Conservation (phyloP, 2,888 invertebrate genomes). For the Dolichopus griseipennis region DNA sequence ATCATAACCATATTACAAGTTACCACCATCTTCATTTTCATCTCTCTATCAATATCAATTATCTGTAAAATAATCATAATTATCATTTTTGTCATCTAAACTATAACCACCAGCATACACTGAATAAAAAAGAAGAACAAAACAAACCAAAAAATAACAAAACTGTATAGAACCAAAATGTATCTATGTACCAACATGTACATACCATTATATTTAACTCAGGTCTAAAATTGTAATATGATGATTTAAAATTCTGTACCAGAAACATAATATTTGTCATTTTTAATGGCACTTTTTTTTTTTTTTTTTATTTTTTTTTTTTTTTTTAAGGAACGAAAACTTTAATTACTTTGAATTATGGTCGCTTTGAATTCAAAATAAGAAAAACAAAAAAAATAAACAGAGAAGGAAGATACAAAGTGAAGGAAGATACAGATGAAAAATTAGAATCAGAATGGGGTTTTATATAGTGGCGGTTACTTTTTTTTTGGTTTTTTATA, state of each 20-base stretch:
- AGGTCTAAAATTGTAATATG: conserved; percentile 3
- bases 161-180: no score
- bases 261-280: conserved; percentile 9
- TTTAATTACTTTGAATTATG: conserved; percentile 11
- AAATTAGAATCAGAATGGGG: no score
- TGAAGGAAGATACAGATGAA: no score
- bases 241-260: conserved; percentile 10
- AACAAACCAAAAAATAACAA: no score
- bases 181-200: no score
- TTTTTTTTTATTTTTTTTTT: not conserved
- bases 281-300: conserved; percentile 5
- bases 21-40: no score
- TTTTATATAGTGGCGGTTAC: not conserved
- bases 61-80: no score
- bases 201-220: not conserved
- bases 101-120: not conserved
- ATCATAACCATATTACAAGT: no score
- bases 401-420: no score
- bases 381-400: not conserved
- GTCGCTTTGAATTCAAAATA: not conserved
- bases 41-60: not conserved
- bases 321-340: not conserved
- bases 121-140: no score
- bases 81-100: not conserved
- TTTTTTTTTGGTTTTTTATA: not conserved